These are phyloP conservation scores for Falco naumanni DNA, from an alignment of 2,797 vertebrate species.

Conservation along the genomic window DNA sequence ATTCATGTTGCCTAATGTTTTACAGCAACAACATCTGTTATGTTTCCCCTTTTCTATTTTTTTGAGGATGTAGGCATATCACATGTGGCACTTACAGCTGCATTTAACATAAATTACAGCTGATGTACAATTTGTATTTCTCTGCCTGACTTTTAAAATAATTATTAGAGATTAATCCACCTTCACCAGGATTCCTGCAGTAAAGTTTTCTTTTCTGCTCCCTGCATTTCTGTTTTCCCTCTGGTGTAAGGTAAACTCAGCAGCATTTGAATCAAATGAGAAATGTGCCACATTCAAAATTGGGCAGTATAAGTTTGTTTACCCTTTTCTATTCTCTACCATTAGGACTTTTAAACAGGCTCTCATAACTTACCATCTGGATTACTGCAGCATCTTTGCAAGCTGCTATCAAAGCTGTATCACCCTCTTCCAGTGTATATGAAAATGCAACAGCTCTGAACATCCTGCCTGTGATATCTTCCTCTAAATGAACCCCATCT, in stretches of 20 bases:
- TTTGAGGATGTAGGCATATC: constrained; percentile 1
- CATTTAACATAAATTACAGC: constrained; percentile 40
- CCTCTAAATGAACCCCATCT: neutral
- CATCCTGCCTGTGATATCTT: neutral
- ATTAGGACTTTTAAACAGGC: neutral
- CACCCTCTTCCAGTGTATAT: neutral
- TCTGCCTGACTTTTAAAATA: constrained; percentile 10
- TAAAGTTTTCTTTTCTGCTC: neutral
- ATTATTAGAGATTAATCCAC: constrained; percentile 2
- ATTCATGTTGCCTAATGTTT: constrained; percentile 37
- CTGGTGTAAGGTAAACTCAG: neutral
- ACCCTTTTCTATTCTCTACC: neutral
- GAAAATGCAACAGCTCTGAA: neutral
- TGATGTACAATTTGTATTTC: constrained; percentile 20
- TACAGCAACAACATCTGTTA: constrained; percentile 43
- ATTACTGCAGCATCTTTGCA: neutral
- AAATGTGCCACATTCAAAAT: neutral
- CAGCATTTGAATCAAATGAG: neutral
- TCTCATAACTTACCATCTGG: neutral
- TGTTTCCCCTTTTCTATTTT: constrained; percentile 4
- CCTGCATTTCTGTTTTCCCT: neutral
- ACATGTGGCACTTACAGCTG: neutral
- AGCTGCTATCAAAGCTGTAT: neutral
- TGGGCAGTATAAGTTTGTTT: neutral
- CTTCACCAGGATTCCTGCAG: neutral